Base-by-base conservation (phyloP, 2,888 invertebrate species). In the Dryadula phaetusa region DNA sequence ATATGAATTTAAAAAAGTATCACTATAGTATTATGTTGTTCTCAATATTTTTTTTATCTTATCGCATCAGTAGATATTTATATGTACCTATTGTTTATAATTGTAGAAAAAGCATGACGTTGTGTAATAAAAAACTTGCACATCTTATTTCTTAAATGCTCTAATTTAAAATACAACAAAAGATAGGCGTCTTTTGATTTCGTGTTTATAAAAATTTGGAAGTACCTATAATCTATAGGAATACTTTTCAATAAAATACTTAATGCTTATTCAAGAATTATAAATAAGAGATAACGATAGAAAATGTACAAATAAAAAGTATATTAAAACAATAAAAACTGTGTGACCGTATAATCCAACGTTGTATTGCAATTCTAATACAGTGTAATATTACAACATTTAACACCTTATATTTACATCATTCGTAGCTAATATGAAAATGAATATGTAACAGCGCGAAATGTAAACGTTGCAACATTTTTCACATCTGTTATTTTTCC, bases 381-480 rank as follows among this genome's bases (percentile, higher is more conserved):
- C 20, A 60, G 49, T 18, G 58, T 37, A 52, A 53, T 60, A 49
- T 67, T 67, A 58, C 63, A 58, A 67, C 22, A 65, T 60, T 42
- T 37, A 20, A 58, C 44, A 64, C 47, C 16, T 62, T 34, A 12
- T 18, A 20, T 62, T 54, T 62, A 37, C 40, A 56, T 49, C 62
- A 56, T 7, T 22, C 32, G 32, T 14, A 42, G 32, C n/a, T n/a
- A 64, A 56, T 16, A 22, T 52, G 42, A 40, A 28, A 8, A 60
- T 64, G 28, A 28, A 46, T 64, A 64, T 64, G 56, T 25, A 47
- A 56, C 53, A 32, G 40, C 16, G 12, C 37, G 32, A 18, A 18
- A 8, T 32, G 14, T 5, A 8, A 10, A 28, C 0, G 28, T 60
- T 60, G 32, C 44, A 16, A 46, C 32, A 60, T 42, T 14, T 28